Percentiles rank a stretch among this genome's conserved stretches.
These are phyloP conservation scores for Siniperca scherzeri DNA, from an alignment of 2,797 vertebrate species.

Conservation along the genomic window DNA sequence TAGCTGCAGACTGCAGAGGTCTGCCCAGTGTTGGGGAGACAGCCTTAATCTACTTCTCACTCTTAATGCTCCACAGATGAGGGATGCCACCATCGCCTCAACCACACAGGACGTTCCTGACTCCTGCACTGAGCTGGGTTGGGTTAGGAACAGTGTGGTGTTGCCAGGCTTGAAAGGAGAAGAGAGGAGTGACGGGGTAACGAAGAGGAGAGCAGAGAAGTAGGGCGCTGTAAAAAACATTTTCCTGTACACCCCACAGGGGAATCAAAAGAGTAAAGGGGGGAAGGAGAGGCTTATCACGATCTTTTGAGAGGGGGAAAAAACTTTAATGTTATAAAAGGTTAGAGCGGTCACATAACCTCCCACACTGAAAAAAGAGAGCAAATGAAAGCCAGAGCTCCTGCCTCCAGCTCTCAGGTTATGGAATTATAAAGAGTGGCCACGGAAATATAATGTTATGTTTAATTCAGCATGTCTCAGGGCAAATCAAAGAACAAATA, in stretches of 20 bases:
- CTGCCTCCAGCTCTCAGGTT: conserved; percentile 52
- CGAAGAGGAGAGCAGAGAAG: conserved; percentile 17
- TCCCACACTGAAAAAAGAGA: conserved; percentile 47
- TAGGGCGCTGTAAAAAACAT: conserved; percentile 46
- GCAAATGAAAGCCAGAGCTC: conserved; percentile 75
- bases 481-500: conserved; percentile 38
- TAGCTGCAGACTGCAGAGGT: conserved; percentile 57
- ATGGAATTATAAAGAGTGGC: conserved; percentile 50
- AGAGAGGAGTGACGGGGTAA: conserved; percentile 22
- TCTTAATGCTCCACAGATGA: conserved; percentile 81
- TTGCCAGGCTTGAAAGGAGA: conserved; percentile 30
- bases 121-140: conserved; percentile 20
- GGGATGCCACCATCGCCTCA: conserved; percentile 47
- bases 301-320: conserved; percentile 58
- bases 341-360: conserved; percentile 62
- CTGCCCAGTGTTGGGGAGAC: conserved; percentile 76
- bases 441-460: conserved; percentile 50
- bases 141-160: conserved; percentile 22
- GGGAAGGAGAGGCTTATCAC: conserved; percentile 64
- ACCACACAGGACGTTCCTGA: conserved; percentile 66
- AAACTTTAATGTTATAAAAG: conserved; percentile 66
- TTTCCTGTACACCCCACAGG: conserved; percentile 61
- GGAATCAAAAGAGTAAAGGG: conserved; percentile 51
- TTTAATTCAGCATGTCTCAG: conserved; percentile 66
- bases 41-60: conserved; percentile 73